phyloP scores from a whole-genome alignment of 2,888 invertebrate genomes.

The Nasonia oneida region DNA sequence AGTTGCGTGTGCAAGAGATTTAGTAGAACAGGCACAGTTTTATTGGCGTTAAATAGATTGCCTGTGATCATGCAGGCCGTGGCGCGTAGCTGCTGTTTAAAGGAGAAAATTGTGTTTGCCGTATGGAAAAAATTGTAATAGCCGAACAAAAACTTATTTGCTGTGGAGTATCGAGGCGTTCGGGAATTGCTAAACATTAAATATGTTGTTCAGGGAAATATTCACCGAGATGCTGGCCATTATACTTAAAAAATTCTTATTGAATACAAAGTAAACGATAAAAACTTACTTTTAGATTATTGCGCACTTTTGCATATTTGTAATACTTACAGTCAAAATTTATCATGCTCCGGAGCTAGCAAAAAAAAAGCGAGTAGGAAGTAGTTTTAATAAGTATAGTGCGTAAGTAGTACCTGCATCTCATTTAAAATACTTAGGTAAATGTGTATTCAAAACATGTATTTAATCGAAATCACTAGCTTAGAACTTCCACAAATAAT shows the following conservation, averaged over 20 bases:
- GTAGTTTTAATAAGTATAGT: too few relatives aligned
- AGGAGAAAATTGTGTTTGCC: constrained; percentile 28
- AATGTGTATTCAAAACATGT: too few relatives aligned
- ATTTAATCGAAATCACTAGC: not conserved
- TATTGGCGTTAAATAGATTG: constrained; percentile 44
- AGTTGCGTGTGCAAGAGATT: constrained; percentile 3
- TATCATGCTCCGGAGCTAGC: too few relatives aligned
- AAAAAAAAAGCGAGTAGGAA: too few relatives aligned
- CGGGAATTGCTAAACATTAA: too few relatives aligned
- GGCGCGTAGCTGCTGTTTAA: not conserved
- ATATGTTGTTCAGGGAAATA: constrained; percentile 1
- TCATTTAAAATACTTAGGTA: too few relatives aligned
- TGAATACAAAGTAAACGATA: too few relatives aligned
- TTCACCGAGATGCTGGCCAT: not conserved
- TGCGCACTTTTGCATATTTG: too few relatives aligned
- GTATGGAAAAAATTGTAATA: constrained; percentile 23
- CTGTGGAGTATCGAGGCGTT: too few relatives aligned
- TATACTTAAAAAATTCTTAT: not conserved
- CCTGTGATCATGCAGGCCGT: not conserved
- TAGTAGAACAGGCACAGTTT: constrained; percentile 39
- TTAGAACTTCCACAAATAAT: not conserved
- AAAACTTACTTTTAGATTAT: too few relatives aligned
- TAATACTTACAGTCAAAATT: too few relatives aligned
- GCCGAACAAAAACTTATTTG: not conserved
- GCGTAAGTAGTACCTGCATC: too few relatives aligned